phyloP scores from a whole-genome alignment of 2,888 invertebrate species.

The Plemyria rubiginata region DNA sequence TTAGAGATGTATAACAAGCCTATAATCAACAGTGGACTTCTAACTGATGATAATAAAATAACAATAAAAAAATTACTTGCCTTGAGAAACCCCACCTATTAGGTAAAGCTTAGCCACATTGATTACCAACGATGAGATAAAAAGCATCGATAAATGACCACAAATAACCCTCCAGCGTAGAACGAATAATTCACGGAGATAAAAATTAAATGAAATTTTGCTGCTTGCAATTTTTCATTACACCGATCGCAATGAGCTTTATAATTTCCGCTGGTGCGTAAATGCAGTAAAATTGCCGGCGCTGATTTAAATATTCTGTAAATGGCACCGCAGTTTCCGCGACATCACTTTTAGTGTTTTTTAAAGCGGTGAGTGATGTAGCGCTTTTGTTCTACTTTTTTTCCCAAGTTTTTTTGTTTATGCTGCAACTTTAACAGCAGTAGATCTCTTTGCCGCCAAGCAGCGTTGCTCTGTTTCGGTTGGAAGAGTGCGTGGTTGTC shows the following conservation, averaged over 20 bases:
- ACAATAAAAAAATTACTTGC: too few species aligned
- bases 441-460: too few species aligned
- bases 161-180: slow-evolving; percentile 33
- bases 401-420: not conserved
- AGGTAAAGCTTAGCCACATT: too few species aligned
- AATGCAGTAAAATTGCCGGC: slow-evolving; percentile 47
- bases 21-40: too few species aligned
- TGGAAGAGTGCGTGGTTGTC: too few species aligned
- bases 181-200: slow-evolving; percentile 40
- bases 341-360: slow-evolving; percentile 11
- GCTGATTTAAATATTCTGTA: slow-evolving; percentile 53
- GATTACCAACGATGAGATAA: not conserved
- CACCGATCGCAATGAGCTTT: slow-evolving; percentile 54
- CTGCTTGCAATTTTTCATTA: slow-evolving; percentile 50
- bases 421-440: too few species aligned
- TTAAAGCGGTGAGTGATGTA: slow-evolving; percentile 5
- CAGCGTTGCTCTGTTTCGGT: too few species aligned
- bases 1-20: too few species aligned
- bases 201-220: slow-evolving; percentile 29
- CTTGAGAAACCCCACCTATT: too few species aligned
- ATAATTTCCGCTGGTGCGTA: slow-evolving; percentile 39
- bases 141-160: slow-evolving; percentile 37
- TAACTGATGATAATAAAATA: too few species aligned
- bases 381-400: slow-evolving; percentile 6
- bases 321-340: slow-evolving; percentile 27